Percentiles rank a stretch among this genome's conserved stretches.
These are phyloP conservation scores for Leptura quadrifasciata DNA, from an alignment of 2,888 invertebrate species.

Conservation along the genomic window DNA sequence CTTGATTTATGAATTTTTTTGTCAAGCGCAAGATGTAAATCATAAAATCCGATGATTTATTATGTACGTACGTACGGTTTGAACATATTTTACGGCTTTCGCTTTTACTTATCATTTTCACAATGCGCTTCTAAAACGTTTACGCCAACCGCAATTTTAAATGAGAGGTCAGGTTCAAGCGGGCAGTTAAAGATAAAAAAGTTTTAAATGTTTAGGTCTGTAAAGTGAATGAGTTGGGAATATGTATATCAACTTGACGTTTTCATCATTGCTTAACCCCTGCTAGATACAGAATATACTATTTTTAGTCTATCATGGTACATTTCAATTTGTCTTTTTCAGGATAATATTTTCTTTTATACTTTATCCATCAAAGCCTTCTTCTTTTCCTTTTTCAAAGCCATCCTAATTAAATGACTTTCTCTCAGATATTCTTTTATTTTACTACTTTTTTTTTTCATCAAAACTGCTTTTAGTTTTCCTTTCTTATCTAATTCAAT, in stretches of 20 bases:
- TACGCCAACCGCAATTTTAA: not conserved
- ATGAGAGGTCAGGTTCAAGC: not conserved
- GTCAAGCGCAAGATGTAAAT: not conserved
- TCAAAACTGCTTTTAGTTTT: too few species aligned
- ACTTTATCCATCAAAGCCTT: too few species aligned
- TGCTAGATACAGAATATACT: too few species aligned
- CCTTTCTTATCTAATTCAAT: too few species aligned
- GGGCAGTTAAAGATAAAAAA: not conserved
- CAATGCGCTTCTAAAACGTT: not conserved
- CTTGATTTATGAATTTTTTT: constrained; percentile 19
- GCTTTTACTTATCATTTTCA: constrained; percentile 1
- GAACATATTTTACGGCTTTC: constrained; percentile 9
- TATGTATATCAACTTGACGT: not conserved
- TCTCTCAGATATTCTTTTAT: too few species aligned
- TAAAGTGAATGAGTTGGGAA: not conserved
- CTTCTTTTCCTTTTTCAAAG: too few species aligned
- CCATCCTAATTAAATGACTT: too few species aligned
- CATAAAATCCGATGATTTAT: constrained; percentile 24
- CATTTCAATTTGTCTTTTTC: too few species aligned
- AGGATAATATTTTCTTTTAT: too few species aligned
- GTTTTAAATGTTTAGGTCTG: not conserved
- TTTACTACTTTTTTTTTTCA: too few species aligned
- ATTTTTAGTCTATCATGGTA: too few species aligned
- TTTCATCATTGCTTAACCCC: not conserved
- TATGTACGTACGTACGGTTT: not conserved